Evolutionary conservation across 1,140 invertebrate genomes (phyloP).

Genomic region (Ganaspis sp.): DNA sequence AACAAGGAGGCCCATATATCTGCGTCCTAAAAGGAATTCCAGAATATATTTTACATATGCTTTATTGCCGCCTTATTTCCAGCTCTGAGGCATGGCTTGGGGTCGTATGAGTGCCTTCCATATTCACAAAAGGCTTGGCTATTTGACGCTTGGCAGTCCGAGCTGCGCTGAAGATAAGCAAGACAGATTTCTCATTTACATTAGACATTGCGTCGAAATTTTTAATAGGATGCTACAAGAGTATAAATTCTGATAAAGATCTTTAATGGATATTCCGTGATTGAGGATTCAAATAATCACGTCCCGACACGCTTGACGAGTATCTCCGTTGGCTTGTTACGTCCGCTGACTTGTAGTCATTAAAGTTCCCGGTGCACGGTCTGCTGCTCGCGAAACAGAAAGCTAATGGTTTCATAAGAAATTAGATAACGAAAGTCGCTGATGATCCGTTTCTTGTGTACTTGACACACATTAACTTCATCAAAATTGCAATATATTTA

Average conservation of each 20-base stretch:
- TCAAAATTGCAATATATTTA: too few species aligned
- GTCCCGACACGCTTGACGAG: slow-evolving; percentile 23
- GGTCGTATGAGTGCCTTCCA: slow-evolving; percentile 35
- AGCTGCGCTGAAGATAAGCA: slow-evolving; percentile 60
- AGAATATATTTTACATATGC: slow-evolving; percentile 78
- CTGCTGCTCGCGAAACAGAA: slow-evolving; percentile 14
- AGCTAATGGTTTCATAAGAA: neutral
- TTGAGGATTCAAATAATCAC: neutral
- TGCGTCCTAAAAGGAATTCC: slow-evolving; percentile 76
- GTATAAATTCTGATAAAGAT: slow-evolving; percentile 1
- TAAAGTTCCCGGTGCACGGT: slow-evolving; percentile 1
- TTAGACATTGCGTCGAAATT: slow-evolving; percentile 8
- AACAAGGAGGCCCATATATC: slow-evolving; percentile 75
- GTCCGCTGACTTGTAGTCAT: slow-evolving; percentile 19
- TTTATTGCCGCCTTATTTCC: slow-evolving; percentile 76
- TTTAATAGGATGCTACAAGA: slow-evolving; percentile 10
- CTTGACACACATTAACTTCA: too few species aligned
- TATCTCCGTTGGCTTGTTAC: slow-evolving; percentile 16
- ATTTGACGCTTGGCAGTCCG: slow-evolving; percentile 50
- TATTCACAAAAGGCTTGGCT: slow-evolving; percentile 45
- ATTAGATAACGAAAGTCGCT: neutral
- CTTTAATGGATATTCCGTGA: neutral
- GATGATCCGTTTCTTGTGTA: too few species aligned
- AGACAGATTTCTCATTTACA: slow-evolving; percentile 17
- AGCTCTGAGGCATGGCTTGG: slow-evolving; percentile 63